Evolutionary conservation across 2,888 invertebrate genomes (phyloP).

Genomic region (Drosophila subsilvestris): DNA sequence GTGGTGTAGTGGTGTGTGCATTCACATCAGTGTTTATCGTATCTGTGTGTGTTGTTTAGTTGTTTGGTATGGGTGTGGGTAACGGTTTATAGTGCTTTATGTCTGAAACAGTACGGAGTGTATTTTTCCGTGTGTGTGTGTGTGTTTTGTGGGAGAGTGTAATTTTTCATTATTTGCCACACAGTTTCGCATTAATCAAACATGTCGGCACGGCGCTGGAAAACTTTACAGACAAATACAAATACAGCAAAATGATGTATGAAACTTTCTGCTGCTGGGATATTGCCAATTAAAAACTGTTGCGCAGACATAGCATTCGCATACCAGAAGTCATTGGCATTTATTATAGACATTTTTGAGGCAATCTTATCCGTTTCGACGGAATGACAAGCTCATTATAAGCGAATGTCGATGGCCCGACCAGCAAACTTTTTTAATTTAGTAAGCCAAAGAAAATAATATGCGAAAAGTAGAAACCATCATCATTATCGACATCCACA

Average conservation of each 20-base stretch:
- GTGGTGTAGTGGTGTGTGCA: conserved; percentile 10
- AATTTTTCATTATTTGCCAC: conserved; percentile 74
- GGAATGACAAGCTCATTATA: conserved; percentile 69
- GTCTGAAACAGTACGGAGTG: conserved; percentile 10
- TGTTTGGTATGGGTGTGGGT: conserved; percentile 50
- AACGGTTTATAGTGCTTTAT: not conserved
- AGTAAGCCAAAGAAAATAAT: conserved; percentile 68
- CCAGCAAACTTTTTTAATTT: conserved; percentile 71
- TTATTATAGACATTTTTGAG: not conserved
- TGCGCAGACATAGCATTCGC: not conserved
- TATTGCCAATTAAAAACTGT: conserved; percentile 32
- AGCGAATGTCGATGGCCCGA: conserved; percentile 32
- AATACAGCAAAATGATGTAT: conserved; percentile 12
- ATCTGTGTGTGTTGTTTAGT: conserved; percentile 55
- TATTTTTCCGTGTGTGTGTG: conserved; percentile 4
- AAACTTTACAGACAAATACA: conserved; percentile 41
- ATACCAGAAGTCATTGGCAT: not conserved
- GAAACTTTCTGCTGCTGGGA: not conserved
- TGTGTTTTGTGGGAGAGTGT: conserved; percentile 31
- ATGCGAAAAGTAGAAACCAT: conserved; percentile 39
- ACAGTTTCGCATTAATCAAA: conserved; percentile 64
- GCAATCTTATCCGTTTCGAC: not conserved
- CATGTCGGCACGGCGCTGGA: conserved; percentile 33
- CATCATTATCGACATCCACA: conserved; percentile 26
- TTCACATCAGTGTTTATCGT: conserved; percentile 14